Percentiles rank a stretch among this genome's conserved stretches.
Conservation (phyloP, 92 coral and sea anemone genomes). For the Epizoanthus fatuus region DNA sequence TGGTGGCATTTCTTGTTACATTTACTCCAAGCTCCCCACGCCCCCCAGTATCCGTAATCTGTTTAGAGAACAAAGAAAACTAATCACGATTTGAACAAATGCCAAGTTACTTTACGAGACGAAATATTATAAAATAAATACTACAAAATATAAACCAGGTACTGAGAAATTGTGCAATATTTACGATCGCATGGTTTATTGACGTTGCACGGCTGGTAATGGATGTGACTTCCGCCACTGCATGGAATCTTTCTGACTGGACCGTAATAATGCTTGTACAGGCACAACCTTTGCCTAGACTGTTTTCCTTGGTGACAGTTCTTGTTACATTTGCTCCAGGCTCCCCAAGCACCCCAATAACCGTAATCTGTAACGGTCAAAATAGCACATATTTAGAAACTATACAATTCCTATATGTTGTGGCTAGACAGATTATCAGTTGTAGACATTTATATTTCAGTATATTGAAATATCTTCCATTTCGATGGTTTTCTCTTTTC, state of each 20-base stretch:
- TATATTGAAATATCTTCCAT: too few species aligned
- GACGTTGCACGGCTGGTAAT: neutral
- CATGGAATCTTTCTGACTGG: neutral
- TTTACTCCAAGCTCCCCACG: constrained; percentile 11
- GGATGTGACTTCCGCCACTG: neutral
- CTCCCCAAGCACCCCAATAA: constrained; percentile 40
- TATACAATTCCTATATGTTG: neutral
- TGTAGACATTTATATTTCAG: too few species aligned
- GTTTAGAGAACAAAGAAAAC: too few species aligned
- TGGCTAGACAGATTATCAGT: too few species aligned
- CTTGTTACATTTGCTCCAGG: constrained; percentile 39
- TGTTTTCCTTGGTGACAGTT: constrained; percentile 32
- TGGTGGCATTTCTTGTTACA: too few species aligned
- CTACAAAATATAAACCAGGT: too few species aligned
- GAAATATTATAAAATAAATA: too few species aligned
- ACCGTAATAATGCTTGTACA: neutral
- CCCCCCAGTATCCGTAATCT: constrained; percentile 4
- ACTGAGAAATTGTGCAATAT: neutral
- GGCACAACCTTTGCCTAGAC: neutral
- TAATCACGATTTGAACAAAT: too few species aligned
- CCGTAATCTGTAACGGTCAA: constrained; percentile 15
- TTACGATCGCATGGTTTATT: constrained; percentile 1
- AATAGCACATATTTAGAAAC: neutral
- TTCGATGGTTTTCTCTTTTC: neutral
- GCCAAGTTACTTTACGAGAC: too few species aligned